Conservation (phyloP, 2,113 vertebrate genomes). For the Formicarius rufipectus region DNA sequence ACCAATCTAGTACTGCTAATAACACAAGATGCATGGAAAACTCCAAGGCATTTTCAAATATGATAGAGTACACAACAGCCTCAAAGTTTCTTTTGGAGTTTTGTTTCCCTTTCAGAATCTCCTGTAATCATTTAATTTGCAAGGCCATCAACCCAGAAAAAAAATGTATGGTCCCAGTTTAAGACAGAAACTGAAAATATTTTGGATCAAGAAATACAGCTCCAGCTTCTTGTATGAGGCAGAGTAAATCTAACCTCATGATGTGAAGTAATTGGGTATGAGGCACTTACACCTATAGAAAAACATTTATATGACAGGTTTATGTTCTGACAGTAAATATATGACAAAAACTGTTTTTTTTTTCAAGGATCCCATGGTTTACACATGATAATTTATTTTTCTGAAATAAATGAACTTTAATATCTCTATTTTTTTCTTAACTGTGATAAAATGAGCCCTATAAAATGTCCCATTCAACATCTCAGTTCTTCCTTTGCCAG, state of each 20-base stretch:
- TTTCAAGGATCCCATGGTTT: neutral
- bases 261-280: conserved; percentile 41
- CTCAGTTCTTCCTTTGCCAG: neutral
- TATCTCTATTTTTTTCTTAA: neutral
- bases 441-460: neutral
- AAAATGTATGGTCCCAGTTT: neutral
- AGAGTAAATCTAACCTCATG: conserved; percentile 50
- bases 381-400: conserved; percentile 7
- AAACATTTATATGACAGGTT: conserved; percentile 44
- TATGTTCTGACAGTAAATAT: conserved; percentile 47
- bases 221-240: neutral
- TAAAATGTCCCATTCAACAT: neutral
- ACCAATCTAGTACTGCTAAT: conserved; percentile 43
- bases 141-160: neutral
- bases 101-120: conserved; percentile 29
- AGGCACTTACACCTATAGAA: conserved; percentile 23
- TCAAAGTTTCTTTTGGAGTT: conserved; percentile 23
- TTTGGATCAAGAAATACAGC: neutral
- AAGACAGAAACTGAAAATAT: neutral
- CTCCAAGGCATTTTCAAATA: conserved; percentile 16
- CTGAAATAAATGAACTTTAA: neutral
- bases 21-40: conserved; percentile 33
- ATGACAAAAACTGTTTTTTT: conserved; percentile 32
- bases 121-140: conserved; percentile 29
- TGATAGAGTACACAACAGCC: neutral